A percentile compares a stretch with the other conserved stretches of the same genome.
Conservation (phyloP, 2,888 invertebrate species). For the Crocallis elinguaria region DNA sequence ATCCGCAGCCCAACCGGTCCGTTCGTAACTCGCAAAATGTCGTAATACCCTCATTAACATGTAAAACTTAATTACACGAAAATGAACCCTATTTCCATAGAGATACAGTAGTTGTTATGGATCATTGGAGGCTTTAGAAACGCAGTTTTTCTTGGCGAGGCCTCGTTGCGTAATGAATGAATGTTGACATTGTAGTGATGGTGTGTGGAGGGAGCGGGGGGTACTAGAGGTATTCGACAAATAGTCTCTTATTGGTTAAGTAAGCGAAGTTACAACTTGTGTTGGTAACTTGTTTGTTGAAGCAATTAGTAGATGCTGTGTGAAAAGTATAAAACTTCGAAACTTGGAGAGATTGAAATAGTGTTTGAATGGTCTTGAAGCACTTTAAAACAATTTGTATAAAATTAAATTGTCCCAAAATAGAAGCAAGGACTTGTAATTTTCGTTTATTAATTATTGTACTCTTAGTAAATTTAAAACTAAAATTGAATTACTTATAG, state of each 20-base stretch:
- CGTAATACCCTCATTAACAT: conserved; percentile 40
- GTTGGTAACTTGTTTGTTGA: conserved; percentile 10
- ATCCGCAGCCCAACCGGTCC: conserved; percentile 38
- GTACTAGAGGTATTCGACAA: conserved; percentile 32
- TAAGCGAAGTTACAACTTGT: conserved; percentile 8
- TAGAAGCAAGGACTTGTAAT: no score
- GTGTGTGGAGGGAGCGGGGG: conserved; percentile 46
- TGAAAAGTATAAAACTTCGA: neutral
- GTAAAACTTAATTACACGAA: conserved; percentile 33
- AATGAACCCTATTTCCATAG: conserved; percentile 38
- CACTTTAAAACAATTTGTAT: no score
- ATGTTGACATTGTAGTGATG: conserved; percentile 74
- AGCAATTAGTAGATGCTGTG: conserved; percentile 6
- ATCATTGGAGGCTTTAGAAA: conserved; percentile 55
- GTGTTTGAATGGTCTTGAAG: no score
- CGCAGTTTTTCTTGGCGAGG: conserved; percentile 72
- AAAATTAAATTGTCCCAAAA: no score
- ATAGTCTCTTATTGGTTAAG: conserved; percentile 4
- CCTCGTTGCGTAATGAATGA: conserved; percentile 77
- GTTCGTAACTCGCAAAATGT: conserved; percentile 39
- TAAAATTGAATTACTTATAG: no score
- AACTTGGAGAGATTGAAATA: neutral
- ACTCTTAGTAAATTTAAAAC: no score
- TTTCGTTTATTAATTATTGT: no score
- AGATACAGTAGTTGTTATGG: conserved; percentile 40